Conservation (phyloP, 1,140 invertebrate genomes). For the Drosophila nikananu region DNA sequence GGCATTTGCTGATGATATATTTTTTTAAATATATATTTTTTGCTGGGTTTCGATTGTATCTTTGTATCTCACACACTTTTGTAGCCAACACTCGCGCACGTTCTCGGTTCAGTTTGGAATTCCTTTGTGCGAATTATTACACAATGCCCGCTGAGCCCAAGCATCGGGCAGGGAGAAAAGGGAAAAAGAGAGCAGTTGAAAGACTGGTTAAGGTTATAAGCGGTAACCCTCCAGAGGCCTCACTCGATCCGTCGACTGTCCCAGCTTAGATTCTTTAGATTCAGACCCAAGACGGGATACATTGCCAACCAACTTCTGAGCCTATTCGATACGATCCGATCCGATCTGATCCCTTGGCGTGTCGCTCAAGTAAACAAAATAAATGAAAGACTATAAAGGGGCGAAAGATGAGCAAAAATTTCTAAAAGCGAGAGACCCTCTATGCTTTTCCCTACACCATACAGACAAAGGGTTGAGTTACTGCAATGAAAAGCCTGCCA, state of each 20-base stretch:
- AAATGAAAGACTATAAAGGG: conserved; percentile 61
- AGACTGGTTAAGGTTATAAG: conserved; percentile 33
- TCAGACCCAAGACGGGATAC: conserved; percentile 13
- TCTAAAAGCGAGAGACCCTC: conserved; percentile 51
- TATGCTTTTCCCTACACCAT: conserved; percentile 39
- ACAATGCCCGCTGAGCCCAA: conserved; percentile 51
- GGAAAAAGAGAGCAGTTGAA: conserved; percentile 27
- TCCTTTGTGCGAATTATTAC: conserved; percentile 73
- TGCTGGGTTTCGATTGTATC: conserved; percentile 28
- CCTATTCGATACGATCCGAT: conserved; percentile 15
- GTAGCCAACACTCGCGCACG: conserved; percentile 66
- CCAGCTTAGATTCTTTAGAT: conserved; percentile 30
- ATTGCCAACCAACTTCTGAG: conserved; percentile 3
- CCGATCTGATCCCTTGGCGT: conserved; percentile 49
- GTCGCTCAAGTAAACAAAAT: conserved; percentile 69
- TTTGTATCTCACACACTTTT: conserved; percentile 63
- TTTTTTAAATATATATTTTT: neutral
- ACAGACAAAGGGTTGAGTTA: neutral
- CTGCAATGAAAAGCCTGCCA: neutral
- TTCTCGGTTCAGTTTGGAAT: conserved; percentile 60
- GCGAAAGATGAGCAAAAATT: conserved; percentile 64
- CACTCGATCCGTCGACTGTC: conserved; percentile 23
- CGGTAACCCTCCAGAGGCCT: conserved; percentile 54
- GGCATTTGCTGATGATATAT: conserved; percentile 54
- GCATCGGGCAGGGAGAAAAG: conserved; percentile 5